Evolutionary conservation across 2,888 invertebrate genomes (phyloP).

Genomic region (Caenorhabditis plicata): DNA sequence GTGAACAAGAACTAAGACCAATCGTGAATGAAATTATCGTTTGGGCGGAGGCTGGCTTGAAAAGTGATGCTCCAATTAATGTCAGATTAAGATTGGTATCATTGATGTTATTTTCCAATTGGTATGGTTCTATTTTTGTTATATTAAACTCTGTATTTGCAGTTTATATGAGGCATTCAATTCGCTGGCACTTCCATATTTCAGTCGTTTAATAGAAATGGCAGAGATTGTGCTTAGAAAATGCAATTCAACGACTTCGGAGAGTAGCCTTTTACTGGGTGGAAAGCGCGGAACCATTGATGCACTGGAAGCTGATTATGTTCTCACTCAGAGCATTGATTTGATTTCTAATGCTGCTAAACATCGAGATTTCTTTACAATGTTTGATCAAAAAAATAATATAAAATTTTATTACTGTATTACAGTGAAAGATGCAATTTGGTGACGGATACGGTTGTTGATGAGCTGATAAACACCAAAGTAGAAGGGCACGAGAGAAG

Average conservation of each 20-base stretch:
- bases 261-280: conserved; percentile 9
- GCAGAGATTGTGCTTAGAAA: conserved; percentile 40
- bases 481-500: conserved; percentile 57
- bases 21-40: conserved; percentile 44
- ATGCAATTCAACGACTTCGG: conserved; percentile 39
- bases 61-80: conserved; percentile 6
- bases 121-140: too few species aligned
- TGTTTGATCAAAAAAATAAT: conserved; percentile 17
- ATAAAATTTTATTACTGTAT: not conserved
- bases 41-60: conserved; percentile 47
- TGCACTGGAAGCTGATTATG: conserved; percentile 40
- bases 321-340: conserved; percentile 37
- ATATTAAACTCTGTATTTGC: too few species aligned
- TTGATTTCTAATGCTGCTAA: conserved; percentile 50
- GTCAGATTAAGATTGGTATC: conserved; percentile 42
- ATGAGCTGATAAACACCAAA: conserved; percentile 55
- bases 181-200: conserved; percentile 56
- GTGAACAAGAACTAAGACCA: conserved; percentile 44
- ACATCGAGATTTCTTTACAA: conserved; percentile 48
- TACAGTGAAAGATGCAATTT: conserved; percentile 55
- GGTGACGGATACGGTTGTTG: conserved; percentile 43
- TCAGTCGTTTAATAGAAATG: conserved; percentile 51
- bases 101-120: conserved; percentile 53
- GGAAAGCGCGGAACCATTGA: conserved; percentile 46
- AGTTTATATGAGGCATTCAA: conserved; percentile 54